Percentiles rank a stretch among this genome's conserved stretches.
Conservation (phyloP, 2,797 vertebrate genomes). For the Sciurus vulgaris region DNA sequence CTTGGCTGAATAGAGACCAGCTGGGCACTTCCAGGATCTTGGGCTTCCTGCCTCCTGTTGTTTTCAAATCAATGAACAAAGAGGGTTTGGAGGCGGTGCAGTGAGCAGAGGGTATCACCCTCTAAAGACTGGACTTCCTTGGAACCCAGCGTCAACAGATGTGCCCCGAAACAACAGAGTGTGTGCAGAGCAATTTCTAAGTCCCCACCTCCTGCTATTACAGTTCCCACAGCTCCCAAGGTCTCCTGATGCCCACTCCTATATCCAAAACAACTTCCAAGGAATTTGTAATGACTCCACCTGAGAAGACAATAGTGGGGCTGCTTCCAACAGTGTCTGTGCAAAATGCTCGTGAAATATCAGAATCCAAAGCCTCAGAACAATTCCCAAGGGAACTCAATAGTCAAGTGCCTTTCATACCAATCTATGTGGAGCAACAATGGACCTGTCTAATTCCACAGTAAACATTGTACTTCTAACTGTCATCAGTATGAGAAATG, state of each 20-base stretch:
- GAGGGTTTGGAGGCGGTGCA: constrained; percentile 31
- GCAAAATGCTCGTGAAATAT: not conserved
- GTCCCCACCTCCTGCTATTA: not conserved
- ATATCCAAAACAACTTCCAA: no score
- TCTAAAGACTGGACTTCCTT: constrained; percentile 58
- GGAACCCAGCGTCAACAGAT: constrained; percentile 68
- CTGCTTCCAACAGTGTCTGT: not conserved
- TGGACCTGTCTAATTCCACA: not conserved
- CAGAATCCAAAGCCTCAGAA: constrained; percentile 16
- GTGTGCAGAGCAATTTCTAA: constrained; percentile 46
- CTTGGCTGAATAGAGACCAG: not conserved
- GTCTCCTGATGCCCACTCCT: not conserved
- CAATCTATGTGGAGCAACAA: not conserved
- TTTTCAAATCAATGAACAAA: constrained; percentile 76
- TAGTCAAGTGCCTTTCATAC: not conserved
- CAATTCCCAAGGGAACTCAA: not conserved
- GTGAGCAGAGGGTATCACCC: not conserved
- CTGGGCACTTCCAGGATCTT: constrained; percentile 40
- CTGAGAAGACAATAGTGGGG: not conserved
- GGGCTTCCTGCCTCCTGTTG: constrained; percentile 53
- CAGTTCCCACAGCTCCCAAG: not conserved
- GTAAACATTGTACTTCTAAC: not conserved
- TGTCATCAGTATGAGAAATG: not conserved
- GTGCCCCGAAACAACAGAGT: constrained; percentile 37
- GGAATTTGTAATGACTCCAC: not conserved